phyloP scores from a whole-genome alignment of 2,797 vertebrate species.

The Mastacembelus armatus region DNA sequence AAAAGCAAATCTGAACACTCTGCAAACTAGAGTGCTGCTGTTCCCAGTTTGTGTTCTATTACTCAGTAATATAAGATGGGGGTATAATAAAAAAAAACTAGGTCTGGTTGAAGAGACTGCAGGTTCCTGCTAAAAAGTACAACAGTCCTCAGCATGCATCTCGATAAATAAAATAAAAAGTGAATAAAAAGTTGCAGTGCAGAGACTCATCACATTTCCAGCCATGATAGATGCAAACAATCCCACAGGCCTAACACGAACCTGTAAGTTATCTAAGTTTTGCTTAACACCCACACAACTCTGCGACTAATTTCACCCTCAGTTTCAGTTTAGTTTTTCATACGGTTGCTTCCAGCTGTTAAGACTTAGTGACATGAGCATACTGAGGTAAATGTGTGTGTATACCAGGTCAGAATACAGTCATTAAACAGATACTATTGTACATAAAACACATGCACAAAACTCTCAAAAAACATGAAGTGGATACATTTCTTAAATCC shows the following conservation, averaged over 20 bases:
- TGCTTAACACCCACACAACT: conserved; percentile 12
- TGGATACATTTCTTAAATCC: conserved; percentile 68
- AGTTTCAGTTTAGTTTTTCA: conserved; percentile 18
- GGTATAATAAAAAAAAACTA: conserved; percentile 15
- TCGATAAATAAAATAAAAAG: too few relatives aligned
- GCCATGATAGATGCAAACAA: conserved; percentile 6
- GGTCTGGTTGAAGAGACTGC: conserved; percentile 2
- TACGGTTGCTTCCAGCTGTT: conserved; percentile 29
- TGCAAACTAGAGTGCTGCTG: conserved; percentile 25
- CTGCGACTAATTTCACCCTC: conserved; percentile 35
- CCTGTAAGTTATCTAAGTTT: conserved; percentile 36
- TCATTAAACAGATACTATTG: conserved; percentile 10
- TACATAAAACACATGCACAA: conserved; percentile 14
- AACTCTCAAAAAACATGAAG: conserved; percentile 39
- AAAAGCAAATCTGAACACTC: conserved; percentile 21
- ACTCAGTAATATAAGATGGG: background rate
- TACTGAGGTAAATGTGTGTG: conserved; percentile 18
- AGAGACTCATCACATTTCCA: background rate
- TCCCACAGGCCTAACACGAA: conserved; percentile 23
- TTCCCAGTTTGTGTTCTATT: conserved; percentile 23
- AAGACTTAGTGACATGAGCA: conserved; percentile 47
- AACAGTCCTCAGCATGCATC: too few relatives aligned
- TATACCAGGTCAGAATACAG: conserved; percentile 26
- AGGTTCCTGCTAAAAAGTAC: background rate
- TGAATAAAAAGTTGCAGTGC: conserved; percentile 1